A percentile compares a stretch with the other conserved stretches of the same genome.
These are phyloP conservation scores for Oryzaephilus surinamensis DNA, from an alignment of 1,140 invertebrate species.

Conservation along the genomic window DNA sequence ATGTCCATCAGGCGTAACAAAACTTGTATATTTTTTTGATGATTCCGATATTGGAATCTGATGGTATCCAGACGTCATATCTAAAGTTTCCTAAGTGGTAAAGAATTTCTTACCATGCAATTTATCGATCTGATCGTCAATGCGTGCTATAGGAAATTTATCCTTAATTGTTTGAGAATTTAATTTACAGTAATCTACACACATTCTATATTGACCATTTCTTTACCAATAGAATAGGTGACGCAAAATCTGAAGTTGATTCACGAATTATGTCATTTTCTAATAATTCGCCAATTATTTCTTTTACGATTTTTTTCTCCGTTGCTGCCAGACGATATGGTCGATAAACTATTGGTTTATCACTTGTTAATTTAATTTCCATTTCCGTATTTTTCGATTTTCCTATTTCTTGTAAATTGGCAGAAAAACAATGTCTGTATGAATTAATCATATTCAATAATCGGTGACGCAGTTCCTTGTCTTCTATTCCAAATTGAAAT, in stretches of 20 bases:
- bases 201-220: constrained; percentile 24
- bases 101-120: constrained; percentile 21
- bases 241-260: constrained; percentile 15
- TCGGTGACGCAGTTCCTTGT: too few species aligned
- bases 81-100: constrained; percentile 10
- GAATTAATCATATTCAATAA: too few species aligned
- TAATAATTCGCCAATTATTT: not conserved
- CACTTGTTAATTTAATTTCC: not conserved
- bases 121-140: constrained; percentile 31
- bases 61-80: constrained; percentile 22
- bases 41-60: constrained; percentile 25
- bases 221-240: constrained; percentile 21
- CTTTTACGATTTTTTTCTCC: not conserved
- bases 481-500: too few species aligned
- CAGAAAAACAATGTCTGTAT: too few species aligned
- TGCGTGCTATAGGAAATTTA: constrained; percentile 21
- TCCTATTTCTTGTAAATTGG: too few species aligned
- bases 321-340: not conserved
- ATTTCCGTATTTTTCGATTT: too few species aligned
- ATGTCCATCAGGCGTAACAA: constrained; percentile 20
- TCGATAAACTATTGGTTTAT: not conserved
- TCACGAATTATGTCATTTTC: constrained; percentile 8
- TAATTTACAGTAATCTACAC: constrained; percentile 25
- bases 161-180: constrained; percentile 23
- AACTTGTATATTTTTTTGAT: constrained; percentile 19